Base-by-base conservation (phyloP, 2,888 invertebrate species). In the Noctua janthe region DNA sequence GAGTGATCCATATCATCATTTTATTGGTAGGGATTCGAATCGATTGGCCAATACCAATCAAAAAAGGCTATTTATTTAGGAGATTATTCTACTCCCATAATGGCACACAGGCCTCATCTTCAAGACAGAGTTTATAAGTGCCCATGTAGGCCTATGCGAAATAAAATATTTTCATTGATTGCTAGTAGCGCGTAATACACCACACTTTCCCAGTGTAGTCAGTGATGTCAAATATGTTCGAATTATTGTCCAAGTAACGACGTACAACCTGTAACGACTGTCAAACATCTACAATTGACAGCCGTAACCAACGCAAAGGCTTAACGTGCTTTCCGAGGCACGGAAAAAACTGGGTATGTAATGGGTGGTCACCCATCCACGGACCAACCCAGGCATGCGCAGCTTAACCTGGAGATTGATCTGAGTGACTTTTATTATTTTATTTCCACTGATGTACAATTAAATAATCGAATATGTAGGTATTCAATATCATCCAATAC, bases 401-500 rank as follows among this genome's bases (percentile, higher is more conserved):
- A 15, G 49, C 49, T 8, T 56, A 56, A 56, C 54, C 23, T 49
- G 15, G 15, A 49, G 49, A 49, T 49, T 4, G 5, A 49, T 15
- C 4, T 15, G 49, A 49, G 49, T 5, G 15, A 13, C 11, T 49
- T 8, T 49, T 49, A 49, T 49, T 54, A 47, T 47, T 47, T 13
- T 13, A 29, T 29, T 64, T 39, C 39, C 0, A 10, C 66, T 66
- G 10, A 39, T 15, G 4, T 39, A 39, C 20, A 39, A 39, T 20
- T 11, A 39, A 66, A 67, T 64, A 82, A 73, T 71, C 43, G 0
- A 64, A 77, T 67, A 76, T 39, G 49, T 70, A 29, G 29, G 29
- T 29, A 72, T 51, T 29, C 23, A 69, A 74, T 67, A 71, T 43
- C 51, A 59, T 51, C 47, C 47, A 62, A 62, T 51, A n/a, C 8